phyloP scores from a whole-genome alignment of 1,140 invertebrate species.

The Meloidogyne chitwoodi region DNA sequence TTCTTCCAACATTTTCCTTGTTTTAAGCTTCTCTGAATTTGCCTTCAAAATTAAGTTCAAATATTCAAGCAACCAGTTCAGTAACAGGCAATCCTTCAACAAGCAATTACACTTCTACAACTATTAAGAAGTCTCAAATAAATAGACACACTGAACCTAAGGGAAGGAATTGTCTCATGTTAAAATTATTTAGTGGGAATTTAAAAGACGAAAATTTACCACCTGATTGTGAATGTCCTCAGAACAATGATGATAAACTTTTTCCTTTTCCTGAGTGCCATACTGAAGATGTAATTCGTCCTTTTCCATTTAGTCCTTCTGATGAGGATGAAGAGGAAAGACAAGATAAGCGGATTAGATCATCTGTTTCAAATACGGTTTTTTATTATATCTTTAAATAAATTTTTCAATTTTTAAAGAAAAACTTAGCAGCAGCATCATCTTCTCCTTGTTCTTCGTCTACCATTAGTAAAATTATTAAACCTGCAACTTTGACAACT shows the following conservation, averaged over 20 bases:
- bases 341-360: background rate
- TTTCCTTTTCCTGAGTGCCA: background rate
- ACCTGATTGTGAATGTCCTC: conserved; percentile 26
- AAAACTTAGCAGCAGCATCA: background rate
- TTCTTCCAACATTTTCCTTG: background rate
- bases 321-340: background rate
- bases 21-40: background rate
- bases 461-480: background rate
- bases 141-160: conserved; percentile 10
- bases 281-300: background rate
- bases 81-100: background rate
- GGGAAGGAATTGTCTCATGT: conserved; percentile 28
- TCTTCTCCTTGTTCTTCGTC: background rate
- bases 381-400: background rate
- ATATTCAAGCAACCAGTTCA: background rate
- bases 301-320: background rate
- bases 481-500: background rate
- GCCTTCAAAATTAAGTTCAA: background rate
- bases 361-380: background rate
- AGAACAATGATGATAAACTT: conserved; percentile 21
- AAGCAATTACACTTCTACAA: background rate
- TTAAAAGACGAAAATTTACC: conserved; percentile 31
- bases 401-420: background rate
- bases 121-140: background rate
- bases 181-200: conserved; percentile 25